Evolutionary conservation across 2,888 invertebrate species (phyloP).

Genomic region (Apamea monoglypha): DNA sequence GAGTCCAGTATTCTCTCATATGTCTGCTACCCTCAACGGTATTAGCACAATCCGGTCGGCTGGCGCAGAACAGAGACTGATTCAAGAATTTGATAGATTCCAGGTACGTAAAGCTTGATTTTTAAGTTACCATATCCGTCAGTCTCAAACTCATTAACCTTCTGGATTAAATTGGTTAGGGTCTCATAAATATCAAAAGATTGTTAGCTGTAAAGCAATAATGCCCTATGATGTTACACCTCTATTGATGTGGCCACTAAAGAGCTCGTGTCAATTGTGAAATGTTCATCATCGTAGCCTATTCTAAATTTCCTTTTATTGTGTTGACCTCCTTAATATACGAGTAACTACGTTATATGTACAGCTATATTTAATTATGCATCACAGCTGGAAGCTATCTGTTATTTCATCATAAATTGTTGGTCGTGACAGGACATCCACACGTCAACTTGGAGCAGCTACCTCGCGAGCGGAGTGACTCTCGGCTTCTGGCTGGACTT

Average conservation of each 20-base stretch:
- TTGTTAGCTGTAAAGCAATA: not conserved
- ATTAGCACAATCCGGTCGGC: constrained; percentile 96
- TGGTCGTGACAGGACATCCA: constrained; percentile 90
- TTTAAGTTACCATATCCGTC: not conserved
- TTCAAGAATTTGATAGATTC: constrained; percentile 93
- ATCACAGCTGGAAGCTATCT: not conserved
- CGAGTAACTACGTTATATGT: not conserved
- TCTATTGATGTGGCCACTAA: not conserved
- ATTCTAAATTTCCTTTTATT: constrained; percentile 6
- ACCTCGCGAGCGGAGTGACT: constrained; percentile 92
- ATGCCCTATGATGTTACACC: not conserved
- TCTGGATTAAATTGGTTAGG: not conserved
- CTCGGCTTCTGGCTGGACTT: constrained; percentile 95
- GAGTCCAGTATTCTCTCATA: constrained; percentile 97
- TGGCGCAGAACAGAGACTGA: constrained; percentile 93
- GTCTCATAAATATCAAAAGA: constrained; percentile 4
- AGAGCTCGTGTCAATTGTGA: not conserved
- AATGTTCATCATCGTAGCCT: not conserved
- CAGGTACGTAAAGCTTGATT: constrained; percentile 87
- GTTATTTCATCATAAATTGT: not conserved
- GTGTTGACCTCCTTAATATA: not conserved
- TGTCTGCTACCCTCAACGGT: constrained; percentile 96
- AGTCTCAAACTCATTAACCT: not conserved
- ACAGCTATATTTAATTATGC: not conserved
- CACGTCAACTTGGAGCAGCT: constrained; percentile 93